Base-by-base conservation (phyloP, 2,797 vertebrate genomes). In the Lemur catta region DNA sequence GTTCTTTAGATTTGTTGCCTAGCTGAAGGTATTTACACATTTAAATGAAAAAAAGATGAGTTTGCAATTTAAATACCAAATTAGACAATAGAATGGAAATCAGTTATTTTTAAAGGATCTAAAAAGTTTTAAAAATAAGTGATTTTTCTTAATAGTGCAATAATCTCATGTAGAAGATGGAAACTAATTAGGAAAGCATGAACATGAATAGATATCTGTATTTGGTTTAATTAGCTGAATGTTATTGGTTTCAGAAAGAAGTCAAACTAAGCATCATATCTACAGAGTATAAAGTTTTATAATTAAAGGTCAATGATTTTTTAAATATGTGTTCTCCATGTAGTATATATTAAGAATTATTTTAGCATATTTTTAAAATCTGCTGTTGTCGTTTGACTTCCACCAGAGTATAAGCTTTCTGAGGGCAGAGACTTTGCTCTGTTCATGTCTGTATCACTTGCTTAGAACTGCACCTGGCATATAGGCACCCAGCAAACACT, bases 181-280 rank as follows among this genome's bases (percentile, higher is more conserved):
- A 85, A 57, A 3, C 38, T 91, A 35, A 61, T 78, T 59, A 86
- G 30, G 41, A 59, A 79, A 93, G 35, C n/a, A 5, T 76, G 69
- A 80, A 89, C 35, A 28, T 38, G 26, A 82, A 74, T 35, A 38
- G 18, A 48, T 80, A 50, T 20, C 61, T 14, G 6, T 79, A 7
- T 81, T 92, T 94, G 91, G 15, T 50, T 74, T 88, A 93, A 50
- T 78, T 81, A 52, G n/a, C 43, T 74, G 14, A 55, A 0, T n/a
- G 26, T 41, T 38, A 17, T 35, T 92, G 50, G 7, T 75, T 84
- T 92, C 81, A 80, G 48, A 93, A 92, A 82, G 22, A 92, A 94
- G 48, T 57, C 59, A 69, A 65, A n/a, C 6, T 30, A 38, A 41
- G 30, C 26, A 52, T 89, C 18, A 22, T 5, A 14, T 59, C 71